Percentiles rank a stretch among this genome's conserved stretches.
Conservation (phyloP, 2,113 vertebrate species). For the Laterallus jamaicensis region DNA sequence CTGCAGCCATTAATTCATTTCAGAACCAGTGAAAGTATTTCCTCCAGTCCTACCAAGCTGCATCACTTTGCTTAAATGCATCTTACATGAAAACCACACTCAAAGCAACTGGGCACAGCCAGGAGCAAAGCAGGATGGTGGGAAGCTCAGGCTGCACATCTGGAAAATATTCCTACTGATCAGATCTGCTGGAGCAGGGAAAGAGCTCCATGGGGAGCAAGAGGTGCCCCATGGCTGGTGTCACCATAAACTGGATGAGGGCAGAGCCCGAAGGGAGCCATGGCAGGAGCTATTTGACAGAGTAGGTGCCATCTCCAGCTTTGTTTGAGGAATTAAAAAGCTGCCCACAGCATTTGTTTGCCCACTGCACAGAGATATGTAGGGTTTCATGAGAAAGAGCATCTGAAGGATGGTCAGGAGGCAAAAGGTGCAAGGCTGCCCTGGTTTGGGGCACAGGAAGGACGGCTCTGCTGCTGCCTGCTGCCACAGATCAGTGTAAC, state of each 20-base stretch:
- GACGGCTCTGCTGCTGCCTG: neutral
- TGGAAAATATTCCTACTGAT: constrained; percentile 41
- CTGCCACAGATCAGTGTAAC: neutral
- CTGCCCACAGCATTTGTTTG: neutral
- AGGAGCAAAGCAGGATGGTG: neutral
- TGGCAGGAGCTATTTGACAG: neutral
- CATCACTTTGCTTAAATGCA: neutral
- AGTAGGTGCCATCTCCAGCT: neutral
- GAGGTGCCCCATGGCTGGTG: neutral
- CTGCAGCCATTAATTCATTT: neutral
- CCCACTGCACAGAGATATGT: neutral
- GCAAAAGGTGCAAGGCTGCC: neutral
- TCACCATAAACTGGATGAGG: neutral
- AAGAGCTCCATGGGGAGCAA: neutral
- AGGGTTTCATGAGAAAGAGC: neutral
- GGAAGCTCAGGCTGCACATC: constrained; percentile 2
- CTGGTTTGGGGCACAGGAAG: neutral
- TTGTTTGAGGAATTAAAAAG: neutral
- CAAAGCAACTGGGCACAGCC: neutral
- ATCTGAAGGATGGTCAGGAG: neutral
- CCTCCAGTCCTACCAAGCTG: neutral
- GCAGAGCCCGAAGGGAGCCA: neutral
- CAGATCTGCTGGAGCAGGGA: neutral
- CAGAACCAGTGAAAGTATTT: neutral
- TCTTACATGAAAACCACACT: neutral